Conservation (phyloP, 2,888 invertebrate species). For the Colostygia pectinataria region DNA sequence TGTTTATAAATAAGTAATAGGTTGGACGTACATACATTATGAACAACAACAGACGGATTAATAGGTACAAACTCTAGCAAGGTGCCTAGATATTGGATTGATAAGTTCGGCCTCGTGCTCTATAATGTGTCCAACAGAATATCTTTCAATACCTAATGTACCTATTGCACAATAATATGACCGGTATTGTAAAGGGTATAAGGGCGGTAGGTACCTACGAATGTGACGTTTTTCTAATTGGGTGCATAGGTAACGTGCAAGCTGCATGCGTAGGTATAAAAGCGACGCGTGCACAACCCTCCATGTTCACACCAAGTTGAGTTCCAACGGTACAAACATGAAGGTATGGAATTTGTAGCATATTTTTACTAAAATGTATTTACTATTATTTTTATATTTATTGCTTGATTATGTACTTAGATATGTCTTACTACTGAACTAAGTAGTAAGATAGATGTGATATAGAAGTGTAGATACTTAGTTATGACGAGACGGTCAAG, state of each 20-base stretch:
- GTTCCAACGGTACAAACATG: constrained; percentile 61
- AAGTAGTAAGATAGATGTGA: too few species aligned
- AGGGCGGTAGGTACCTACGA: constrained; percentile 50
- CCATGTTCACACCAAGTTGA: constrained; percentile 59
- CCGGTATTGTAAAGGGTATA: constrained; percentile 58
- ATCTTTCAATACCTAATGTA: constrained; percentile 16
- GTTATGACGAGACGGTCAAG: too few species aligned
- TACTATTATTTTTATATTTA: neutral
- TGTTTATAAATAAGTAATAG: too few species aligned
- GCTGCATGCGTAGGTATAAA: constrained; percentile 57
- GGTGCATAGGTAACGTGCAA: constrained; percentile 38
- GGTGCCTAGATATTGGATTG: constrained; percentile 20
- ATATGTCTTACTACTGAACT: too few species aligned
- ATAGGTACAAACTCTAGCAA: too few species aligned
- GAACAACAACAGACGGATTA: too few species aligned
- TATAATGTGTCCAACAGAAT: constrained; percentile 20
- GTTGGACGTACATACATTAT: too few species aligned
- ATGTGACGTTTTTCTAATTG: constrained; percentile 59
- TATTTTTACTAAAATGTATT: neutral
- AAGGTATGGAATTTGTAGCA: constrained; percentile 55
- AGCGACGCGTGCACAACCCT: constrained; percentile 58
- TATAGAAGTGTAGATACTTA: too few species aligned
- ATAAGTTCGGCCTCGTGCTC: constrained; percentile 27
- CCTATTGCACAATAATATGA: constrained; percentile 34
- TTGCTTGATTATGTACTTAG: too few species aligned